Percentiles rank a stretch among this genome's conserved stretches.
These are phyloP conservation scores for Julus scandinavius DNA, from an alignment of 2,888 invertebrate genomes.

Conservation along the genomic window DNA sequence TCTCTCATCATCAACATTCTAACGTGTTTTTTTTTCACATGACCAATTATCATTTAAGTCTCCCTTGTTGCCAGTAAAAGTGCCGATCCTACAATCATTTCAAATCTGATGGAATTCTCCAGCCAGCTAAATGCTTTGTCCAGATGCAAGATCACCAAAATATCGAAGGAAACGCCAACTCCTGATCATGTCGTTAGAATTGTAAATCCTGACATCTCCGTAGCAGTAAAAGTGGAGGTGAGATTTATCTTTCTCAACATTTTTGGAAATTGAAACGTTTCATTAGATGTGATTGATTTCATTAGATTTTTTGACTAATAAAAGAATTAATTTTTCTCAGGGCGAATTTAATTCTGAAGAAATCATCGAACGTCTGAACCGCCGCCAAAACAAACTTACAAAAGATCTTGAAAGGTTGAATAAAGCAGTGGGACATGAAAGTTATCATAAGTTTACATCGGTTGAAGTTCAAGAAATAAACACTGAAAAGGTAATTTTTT, in stretches of 20 bases:
- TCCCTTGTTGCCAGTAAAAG: not conserved
- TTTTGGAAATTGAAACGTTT: not conserved
- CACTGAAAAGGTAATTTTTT: not conserved
- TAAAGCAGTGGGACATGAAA: not conserved
- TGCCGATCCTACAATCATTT: not conserved
- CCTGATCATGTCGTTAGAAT: not conserved
- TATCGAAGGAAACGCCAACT: not conserved
- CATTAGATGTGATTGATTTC: not conserved
- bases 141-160: not conserved
- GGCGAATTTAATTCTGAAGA: not conserved
- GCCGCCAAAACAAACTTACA: constrained; percentile 6
- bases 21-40: not conserved
- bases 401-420: constrained; percentile 30
- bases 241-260: not conserved
- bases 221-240: constrained; percentile 23
- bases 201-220: constrained; percentile 11
- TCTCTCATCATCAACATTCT: not conserved
- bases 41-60: not conserved
- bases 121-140: not conserved
- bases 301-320: not conserved
- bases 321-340: not conserved
- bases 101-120: not conserved
- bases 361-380: not conserved
- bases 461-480: not conserved
- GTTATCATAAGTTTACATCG: not conserved